Percentiles rank a stretch among this genome's conserved stretches.
These are phyloP conservation scores for Procambarus clarkii DNA, from an alignment of 1,140 invertebrate genomes.

Conservation along the genomic window DNA sequence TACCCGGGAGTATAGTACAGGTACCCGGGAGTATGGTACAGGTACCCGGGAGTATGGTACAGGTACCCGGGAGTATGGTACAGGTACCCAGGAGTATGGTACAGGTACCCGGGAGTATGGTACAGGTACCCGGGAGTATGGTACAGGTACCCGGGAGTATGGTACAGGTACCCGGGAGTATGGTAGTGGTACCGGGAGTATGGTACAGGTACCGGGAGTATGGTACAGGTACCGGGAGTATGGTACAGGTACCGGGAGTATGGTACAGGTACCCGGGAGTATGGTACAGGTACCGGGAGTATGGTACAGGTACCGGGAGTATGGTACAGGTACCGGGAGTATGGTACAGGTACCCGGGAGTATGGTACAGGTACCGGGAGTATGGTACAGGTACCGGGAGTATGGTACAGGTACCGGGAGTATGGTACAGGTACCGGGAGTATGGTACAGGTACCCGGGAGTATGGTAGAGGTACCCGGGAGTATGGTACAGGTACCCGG, in stretches of 20 bases:
- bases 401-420: neutral
- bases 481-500: neutral
- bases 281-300: neutral
- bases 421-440: neutral
- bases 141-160: neutral
- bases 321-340: neutral
- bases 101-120: too few relatives aligned
- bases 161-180: neutral
- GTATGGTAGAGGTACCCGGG: neutral
- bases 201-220: neutral
- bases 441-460: neutral
- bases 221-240: neutral
- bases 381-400: neutral
- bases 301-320: neutral
- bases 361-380: neutral
- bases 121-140: neutral
- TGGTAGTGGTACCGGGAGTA: neutral
- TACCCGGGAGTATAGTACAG: too few relatives aligned
- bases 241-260: neutral
- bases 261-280: neutral
- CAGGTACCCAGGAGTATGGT: too few relatives aligned
- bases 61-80: too few relatives aligned
- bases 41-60: too few relatives aligned
- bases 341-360: neutral
- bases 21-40: too few relatives aligned